phyloP scores from a whole-genome alignment of 2,888 invertebrate species.

The Drosophila putrida region DNA sequence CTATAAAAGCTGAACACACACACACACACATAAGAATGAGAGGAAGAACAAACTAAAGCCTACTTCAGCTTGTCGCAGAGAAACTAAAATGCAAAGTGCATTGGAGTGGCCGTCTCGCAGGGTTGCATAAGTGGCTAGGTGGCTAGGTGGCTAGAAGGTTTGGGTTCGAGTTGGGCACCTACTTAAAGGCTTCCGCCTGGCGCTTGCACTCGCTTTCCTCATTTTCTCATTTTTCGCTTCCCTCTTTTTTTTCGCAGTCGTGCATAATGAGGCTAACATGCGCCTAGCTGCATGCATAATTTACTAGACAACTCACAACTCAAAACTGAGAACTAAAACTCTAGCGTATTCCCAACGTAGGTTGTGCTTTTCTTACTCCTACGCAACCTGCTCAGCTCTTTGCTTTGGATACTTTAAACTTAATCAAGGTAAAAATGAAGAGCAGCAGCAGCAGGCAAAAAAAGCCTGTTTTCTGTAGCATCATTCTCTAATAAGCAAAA shows the following conservation, averaged over 20 bases:
- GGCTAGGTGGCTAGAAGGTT: neutral
- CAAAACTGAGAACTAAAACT: constrained; percentile 14
- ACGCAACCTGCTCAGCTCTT: constrained; percentile 49
- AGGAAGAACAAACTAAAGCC: constrained; percentile 49
- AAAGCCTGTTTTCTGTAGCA: constrained; percentile 5
- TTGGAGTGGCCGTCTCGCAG: constrained; percentile 51
- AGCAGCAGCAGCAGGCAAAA: too few species aligned
- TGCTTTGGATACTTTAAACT: neutral
- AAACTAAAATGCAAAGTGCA: constrained; percentile 68
- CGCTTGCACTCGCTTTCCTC: constrained; percentile 42
- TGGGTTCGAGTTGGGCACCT: constrained; percentile 38
- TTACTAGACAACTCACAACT: constrained; percentile 48
- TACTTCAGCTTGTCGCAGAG: constrained; percentile 65
- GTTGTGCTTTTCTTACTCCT: constrained; percentile 55
- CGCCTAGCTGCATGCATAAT: constrained; percentile 77
- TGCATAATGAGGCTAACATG: constrained; percentile 78
- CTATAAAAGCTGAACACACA: constrained; percentile 73
- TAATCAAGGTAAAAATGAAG: too few species aligned
- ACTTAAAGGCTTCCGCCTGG: constrained; percentile 66
- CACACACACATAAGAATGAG: constrained; percentile 17
- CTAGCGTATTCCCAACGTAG: constrained; percentile 8
- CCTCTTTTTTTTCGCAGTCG: constrained; percentile 60
- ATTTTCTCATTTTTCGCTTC: constrained; percentile 49
- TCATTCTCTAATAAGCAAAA: constrained; percentile 47
- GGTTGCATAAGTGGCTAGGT: constrained; percentile 44